These are phyloP conservation scores for Plebejus argus DNA, from an alignment of 2,888 invertebrate species.

Conservation along the genomic window DNA sequence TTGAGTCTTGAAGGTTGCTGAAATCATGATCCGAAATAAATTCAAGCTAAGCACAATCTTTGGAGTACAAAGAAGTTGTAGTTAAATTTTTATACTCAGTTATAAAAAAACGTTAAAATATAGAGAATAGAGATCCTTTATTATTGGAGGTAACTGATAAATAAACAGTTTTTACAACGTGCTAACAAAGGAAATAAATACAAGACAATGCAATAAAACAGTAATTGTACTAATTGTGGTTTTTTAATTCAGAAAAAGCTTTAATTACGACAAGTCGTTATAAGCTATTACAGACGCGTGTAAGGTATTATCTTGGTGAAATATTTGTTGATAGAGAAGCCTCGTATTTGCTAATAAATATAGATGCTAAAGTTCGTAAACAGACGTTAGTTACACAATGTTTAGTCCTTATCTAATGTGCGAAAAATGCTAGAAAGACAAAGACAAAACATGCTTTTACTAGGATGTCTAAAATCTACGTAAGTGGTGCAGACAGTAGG, in stretches of 20 bases:
- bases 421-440: too few relatives aligned
- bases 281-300: background rate
- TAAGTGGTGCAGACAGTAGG: too few relatives aligned
- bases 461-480: too few relatives aligned
- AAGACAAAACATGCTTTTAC: too few relatives aligned
- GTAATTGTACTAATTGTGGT: conserved; percentile 19
- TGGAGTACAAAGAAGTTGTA: too few relatives aligned
- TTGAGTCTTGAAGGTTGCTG: background rate
- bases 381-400: background rate
- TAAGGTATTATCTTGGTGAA: background rate
- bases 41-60: too few relatives aligned
- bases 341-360: background rate
- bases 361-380: too few relatives aligned
- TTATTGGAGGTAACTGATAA: too few relatives aligned
- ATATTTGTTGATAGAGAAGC: background rate
- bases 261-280: background rate
- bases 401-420: background rate
- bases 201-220: conserved; percentile 20
- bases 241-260: background rate
- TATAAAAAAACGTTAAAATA: too few relatives aligned
- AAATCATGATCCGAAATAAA: background rate
- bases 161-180: background rate
- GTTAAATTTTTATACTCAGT: too few relatives aligned
- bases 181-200: conserved; percentile 13
- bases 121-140: too few relatives aligned